Percentiles rank a stretch among this genome's conserved stretches.
phyloP scores from a whole-genome alignment of 2,113 vertebrate genomes.

The Microcebus jonahi region DNA sequence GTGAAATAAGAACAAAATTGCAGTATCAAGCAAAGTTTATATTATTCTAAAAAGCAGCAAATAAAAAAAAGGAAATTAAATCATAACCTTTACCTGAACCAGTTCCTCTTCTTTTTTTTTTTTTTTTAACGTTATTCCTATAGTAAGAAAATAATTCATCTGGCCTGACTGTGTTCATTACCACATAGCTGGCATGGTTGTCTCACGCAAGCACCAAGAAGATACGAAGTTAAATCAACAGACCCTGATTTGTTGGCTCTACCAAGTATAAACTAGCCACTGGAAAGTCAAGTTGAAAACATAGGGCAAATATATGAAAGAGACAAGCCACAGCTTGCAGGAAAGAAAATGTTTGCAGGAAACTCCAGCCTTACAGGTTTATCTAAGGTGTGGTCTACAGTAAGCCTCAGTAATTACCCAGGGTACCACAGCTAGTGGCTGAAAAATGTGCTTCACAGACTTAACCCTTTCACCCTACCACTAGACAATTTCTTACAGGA shows the following conservation, averaged over 20 bases:
- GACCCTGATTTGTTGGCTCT: slow-evolving; percentile 86
- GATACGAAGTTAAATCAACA: slow-evolving; percentile 87
- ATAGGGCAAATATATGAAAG: slow-evolving; percentile 85
- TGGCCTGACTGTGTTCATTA: slow-evolving; percentile 45
- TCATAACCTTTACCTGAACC: slow-evolving; percentile 63
- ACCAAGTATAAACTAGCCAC: slow-evolving; percentile 86
- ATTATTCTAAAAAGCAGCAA: background rate
- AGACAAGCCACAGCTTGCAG: slow-evolving; percentile 94
- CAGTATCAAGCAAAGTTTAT: background rate
- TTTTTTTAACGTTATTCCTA: slow-evolving; percentile 52
- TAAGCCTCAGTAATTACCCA: slow-evolving; percentile 93
- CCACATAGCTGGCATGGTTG: slow-evolving; percentile 65
- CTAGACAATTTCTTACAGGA: slow-evolving; percentile 2
- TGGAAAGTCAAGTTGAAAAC: slow-evolving; percentile 85
- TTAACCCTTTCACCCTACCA: slow-evolving; percentile 84
- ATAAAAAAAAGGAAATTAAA: slow-evolving; percentile 58
- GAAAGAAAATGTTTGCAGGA: slow-evolving; percentile 95
- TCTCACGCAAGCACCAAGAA: slow-evolving; percentile 82
- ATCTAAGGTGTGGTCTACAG: slow-evolving; percentile 96
- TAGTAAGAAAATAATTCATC: slow-evolving; percentile 62
- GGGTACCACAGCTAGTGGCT: slow-evolving; percentile 87
- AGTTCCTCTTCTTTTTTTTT: background rate
- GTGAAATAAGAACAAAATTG: slow-evolving; percentile 16
- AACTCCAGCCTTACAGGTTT: slow-evolving; percentile 94
- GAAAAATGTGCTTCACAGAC: slow-evolving; percentile 83